Conservation (phyloP, 2,113 vertebrate species). For the Tupaia tana region DNA sequence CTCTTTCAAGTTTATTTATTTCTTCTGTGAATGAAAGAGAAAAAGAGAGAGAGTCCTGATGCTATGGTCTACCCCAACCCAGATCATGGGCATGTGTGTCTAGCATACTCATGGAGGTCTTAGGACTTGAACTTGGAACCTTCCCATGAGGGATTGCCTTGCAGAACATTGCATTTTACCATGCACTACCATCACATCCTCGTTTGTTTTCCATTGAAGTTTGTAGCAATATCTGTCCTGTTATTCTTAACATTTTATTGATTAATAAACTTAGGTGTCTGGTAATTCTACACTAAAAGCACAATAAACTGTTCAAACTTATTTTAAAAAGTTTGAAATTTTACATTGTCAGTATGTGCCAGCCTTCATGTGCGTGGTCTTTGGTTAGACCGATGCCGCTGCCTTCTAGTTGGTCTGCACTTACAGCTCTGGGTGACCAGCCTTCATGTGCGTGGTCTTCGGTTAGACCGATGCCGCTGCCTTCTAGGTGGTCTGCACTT, state of each 20-base stretch:
- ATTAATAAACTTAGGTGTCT: constrained; percentile 42
- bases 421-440: background rate
- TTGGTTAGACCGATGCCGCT: constrained; percentile 14
- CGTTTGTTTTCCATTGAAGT: background rate
- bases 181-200: no score
- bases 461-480: constrained; percentile 11
- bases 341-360: background rate
- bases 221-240: background rate
- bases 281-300: constrained; percentile 60
- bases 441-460: constrained; percentile 9
- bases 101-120: no score
- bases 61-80: no score
- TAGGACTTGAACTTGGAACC: no score
- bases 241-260: constrained; percentile 27
- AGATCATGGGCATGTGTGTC: no score
- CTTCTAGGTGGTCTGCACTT: background rate
- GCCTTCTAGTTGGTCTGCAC: background rate
- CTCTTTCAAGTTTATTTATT: no score
- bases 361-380: constrained; percentile 1
- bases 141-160: no score
- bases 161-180: no score
- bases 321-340: constrained; percentile 39
- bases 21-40: no score
- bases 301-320: constrained; percentile 30
- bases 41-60: no score